Conservation (phyloP, 2,888 invertebrate genomes). For the Mycogona germanica region DNA sequence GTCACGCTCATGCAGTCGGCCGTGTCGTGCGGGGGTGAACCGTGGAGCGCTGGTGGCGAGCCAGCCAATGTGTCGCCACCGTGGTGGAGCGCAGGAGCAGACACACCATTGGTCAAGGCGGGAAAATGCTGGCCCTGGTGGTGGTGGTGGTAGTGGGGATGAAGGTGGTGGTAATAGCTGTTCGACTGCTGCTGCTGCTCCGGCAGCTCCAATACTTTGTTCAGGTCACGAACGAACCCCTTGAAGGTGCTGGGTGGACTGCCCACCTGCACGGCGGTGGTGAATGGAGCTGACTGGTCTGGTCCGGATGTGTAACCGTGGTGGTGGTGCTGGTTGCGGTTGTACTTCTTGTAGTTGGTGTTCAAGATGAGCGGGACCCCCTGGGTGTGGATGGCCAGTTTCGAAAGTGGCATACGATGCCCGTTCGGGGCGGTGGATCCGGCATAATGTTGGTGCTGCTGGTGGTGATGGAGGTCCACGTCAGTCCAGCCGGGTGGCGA, state of each 20-base stretch:
- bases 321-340: conserved; percentile 26
- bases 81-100: no score
- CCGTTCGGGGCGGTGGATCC: conserved; percentile 16
- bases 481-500: not conserved
- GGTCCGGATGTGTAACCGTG: conserved; percentile 28
- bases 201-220: not conserved
- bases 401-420: conserved; percentile 44
- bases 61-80: not conserved
- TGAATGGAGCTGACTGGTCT: conserved; percentile 26
- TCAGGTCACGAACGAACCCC: not conserved
- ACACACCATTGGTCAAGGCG: no score
- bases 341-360: conserved; percentile 20
- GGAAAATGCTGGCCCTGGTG: no score
- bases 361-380: conserved; percentile 65
- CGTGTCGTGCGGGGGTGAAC: conserved; percentile 3
- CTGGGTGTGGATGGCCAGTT: conserved; percentile 68
- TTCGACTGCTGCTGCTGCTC: not conserved
- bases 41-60: conserved; percentile 17
- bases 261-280: conserved; percentile 23
- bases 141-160: not conserved
- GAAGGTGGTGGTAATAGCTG: not conserved
- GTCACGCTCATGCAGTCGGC: conserved; percentile 21
- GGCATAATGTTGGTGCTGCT: no score
- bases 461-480: not conserved
- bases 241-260: conserved; percentile 10